phyloP scores from a whole-genome alignment of 2,888 invertebrate genomes.

The Heliconius cydno region DNA sequence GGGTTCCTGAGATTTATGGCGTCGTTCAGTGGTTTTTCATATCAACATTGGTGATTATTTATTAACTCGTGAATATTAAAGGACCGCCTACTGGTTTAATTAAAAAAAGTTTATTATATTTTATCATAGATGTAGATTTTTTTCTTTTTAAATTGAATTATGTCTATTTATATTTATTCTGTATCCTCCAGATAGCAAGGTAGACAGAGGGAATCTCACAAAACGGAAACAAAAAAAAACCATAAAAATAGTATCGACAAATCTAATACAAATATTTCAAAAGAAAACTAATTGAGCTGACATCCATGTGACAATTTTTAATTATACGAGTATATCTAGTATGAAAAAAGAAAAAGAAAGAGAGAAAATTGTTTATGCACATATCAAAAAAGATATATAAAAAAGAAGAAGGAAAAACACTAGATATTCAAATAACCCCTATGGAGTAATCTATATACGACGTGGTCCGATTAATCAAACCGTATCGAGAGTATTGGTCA shows the following conservation, averaged over 20 bases:
- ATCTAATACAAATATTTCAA: too few species aligned
- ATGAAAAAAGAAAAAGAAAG: background rate
- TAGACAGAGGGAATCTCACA: background rate
- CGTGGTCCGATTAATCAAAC: slow-evolving; percentile 19
- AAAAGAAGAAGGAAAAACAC: background rate
- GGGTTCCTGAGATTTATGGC: slow-evolving; percentile 38
- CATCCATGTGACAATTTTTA: too few species aligned
- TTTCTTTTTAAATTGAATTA: background rate
- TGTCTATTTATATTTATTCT: background rate
- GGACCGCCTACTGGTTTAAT: slow-evolving; percentile 12
- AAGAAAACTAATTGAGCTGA: too few species aligned
- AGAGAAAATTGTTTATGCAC: background rate
- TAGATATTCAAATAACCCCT: background rate
- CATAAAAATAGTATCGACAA: too few species aligned
- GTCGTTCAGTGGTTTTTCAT: slow-evolving; percentile 39
- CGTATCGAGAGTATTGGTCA: slow-evolving; percentile 24
- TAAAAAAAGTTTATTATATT: background rate
- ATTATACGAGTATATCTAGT: too few species aligned
- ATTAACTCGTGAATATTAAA: slow-evolving; percentile 23
- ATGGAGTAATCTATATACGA: slow-evolving; percentile 10
- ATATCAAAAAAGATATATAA: background rate
- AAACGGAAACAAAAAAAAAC: too few species aligned
- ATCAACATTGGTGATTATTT: slow-evolving; percentile 37
- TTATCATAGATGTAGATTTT: background rate
- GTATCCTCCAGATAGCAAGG: too few species aligned